phyloP scores from a whole-genome alignment of 2,113 vertebrate species.

The Odocoileus virginianus region DNA sequence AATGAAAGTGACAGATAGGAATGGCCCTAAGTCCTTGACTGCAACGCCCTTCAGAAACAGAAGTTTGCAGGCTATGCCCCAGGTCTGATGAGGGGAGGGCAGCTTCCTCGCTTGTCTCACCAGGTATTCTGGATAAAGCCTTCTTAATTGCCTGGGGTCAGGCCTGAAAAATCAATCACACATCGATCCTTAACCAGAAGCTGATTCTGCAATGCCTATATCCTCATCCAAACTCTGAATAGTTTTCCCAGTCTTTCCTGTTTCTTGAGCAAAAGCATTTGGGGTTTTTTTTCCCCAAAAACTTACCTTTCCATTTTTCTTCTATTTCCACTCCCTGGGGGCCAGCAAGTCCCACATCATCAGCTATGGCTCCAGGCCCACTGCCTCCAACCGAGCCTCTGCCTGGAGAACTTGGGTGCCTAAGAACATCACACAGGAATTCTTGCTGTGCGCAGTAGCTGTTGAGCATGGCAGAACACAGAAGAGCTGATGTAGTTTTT shows the following conservation, averaged over 20 bases:
- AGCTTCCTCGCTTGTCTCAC: neutral
- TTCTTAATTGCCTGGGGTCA: neutral
- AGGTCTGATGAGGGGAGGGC: fast-evolving
- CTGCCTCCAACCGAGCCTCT: neutral
- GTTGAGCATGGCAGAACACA: neutral
- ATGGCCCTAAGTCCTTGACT: neutral
- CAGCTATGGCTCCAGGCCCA: neutral
- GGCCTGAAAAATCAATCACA: neutral
- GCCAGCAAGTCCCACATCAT: neutral
- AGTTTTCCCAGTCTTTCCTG: neutral
- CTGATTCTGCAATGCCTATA: neutral
- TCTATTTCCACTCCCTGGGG: neutral
- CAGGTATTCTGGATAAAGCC: neutral
- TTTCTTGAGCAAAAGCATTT: neutral
- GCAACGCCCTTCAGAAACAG: neutral
- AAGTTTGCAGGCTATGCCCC: neutral
- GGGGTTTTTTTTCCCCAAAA: neutral
- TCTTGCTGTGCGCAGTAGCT: neutral
- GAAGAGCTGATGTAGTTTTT: neutral
- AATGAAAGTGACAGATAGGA: neutral
- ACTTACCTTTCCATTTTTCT: neutral
- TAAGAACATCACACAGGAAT: neutral
- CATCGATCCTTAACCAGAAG: neutral
- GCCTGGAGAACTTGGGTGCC: neutral
- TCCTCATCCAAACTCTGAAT: neutral